phyloP scores from a whole-genome alignment of 2,797 vertebrate genomes.

The Bradypodion ventrale region DNA sequence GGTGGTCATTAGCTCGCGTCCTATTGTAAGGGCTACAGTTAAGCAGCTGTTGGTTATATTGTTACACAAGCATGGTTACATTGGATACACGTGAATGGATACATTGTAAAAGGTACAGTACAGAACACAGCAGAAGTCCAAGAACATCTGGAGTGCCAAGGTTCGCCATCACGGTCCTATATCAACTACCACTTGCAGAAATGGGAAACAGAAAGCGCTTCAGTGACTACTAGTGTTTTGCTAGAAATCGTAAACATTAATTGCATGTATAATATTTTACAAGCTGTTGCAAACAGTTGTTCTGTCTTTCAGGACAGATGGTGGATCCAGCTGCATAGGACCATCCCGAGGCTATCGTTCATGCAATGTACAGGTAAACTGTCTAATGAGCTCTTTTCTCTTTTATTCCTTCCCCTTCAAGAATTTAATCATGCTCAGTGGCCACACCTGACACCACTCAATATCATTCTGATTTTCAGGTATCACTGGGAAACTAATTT shows the following conservation, averaged over 20 bases:
- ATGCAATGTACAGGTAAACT: conserved; percentile 88
- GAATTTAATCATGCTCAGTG: background rate
- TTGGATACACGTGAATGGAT: too few relatives aligned
- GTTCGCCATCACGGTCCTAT: too few relatives aligned
- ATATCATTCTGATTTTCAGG: background rate
- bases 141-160: too few relatives aligned
- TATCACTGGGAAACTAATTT: background rate
- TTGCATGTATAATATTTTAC: background rate
- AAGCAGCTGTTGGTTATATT: too few relatives aligned
- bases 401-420: conserved; percentile 1
- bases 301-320: conserved; percentile 82
- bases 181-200: background rate
- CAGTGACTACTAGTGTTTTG: background rate
- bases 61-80: too few relatives aligned
- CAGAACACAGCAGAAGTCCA: too few relatives aligned
- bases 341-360: conserved; percentile 83
- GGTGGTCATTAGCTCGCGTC: too few relatives aligned
- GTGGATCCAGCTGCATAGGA: conserved; percentile 88
- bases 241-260: background rate
- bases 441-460: background rate
- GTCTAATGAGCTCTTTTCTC: background rate
- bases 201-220: background rate
- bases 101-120: too few relatives aligned
- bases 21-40: too few relatives aligned
- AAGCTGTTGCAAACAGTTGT: background rate